A percentile compares a stretch with the other conserved stretches of the same genome.
These are phyloP conservation scores for Andrena chrysosceles DNA, from an alignment of 2,888 invertebrate species.

Conservation along the genomic window DNA sequence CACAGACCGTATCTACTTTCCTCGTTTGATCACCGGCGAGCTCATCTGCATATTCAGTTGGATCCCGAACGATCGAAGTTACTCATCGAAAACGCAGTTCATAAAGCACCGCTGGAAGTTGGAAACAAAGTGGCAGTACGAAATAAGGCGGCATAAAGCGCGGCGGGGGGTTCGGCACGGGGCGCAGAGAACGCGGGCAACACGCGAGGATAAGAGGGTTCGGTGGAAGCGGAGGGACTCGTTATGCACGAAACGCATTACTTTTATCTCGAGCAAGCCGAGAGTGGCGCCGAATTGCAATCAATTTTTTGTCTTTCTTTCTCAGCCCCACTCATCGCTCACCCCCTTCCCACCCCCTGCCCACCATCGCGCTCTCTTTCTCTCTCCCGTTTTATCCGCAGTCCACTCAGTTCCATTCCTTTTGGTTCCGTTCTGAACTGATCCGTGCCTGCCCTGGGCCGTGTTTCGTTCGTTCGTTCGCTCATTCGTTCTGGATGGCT, in stretches of 20 bases:
- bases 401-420: conserved; percentile 75
- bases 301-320: conserved; percentile 80
- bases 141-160: conserved; percentile 63
- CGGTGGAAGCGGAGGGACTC: conserved; percentile 71
- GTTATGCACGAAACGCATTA: conserved; percentile 81
- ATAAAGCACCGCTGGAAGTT: conserved; percentile 41
- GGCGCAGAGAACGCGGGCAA: conserved; percentile 56
- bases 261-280: conserved; percentile 79
- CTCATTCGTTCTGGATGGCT: conserved; percentile 73
- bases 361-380: conserved; percentile 29
- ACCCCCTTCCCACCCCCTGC: conserved; percentile 52
- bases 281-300: conserved; percentile 82
- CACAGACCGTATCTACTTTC: background rate
- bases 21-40: background rate
- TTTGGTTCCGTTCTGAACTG: conserved; percentile 76
- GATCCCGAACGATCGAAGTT: conserved; percentile 27
- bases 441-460: conserved; percentile 72
- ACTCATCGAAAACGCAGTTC: conserved; percentile 15
- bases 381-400: conserved; percentile 65
- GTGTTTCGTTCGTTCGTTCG: conserved; percentile 73
- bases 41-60: background rate
- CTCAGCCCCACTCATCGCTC: conserved; percentile 69
- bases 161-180: conserved; percentile 7
- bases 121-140: conserved; percentile 54
- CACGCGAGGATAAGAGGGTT: conserved; percentile 66